These are phyloP conservation scores for Poeciliopsis turrubarensis DNA, from an alignment of 2,113 vertebrate species.

Conservation along the genomic window DNA sequence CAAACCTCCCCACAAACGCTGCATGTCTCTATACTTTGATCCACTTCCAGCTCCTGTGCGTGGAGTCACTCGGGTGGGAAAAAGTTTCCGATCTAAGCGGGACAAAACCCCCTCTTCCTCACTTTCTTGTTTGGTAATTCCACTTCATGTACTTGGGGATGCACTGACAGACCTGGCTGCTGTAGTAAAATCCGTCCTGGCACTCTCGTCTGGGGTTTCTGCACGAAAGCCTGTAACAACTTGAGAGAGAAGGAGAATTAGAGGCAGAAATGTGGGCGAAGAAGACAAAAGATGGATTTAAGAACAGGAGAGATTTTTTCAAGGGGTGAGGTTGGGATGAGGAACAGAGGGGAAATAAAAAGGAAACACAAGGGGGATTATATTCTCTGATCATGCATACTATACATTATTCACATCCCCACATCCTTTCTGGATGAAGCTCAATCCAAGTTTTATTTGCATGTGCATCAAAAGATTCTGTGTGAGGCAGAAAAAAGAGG, in stretches of 20 bases:
- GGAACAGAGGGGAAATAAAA: slow-evolving; percentile 23
- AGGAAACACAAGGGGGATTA: slow-evolving; percentile 19
- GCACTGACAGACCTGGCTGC: slow-evolving; percentile 75
- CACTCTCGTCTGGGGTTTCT: slow-evolving; percentile 65
- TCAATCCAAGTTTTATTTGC: slow-evolving; percentile 47
- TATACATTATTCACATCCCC: slow-evolving; percentile 41
- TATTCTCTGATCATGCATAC: slow-evolving; percentile 29
- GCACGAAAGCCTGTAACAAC: slow-evolving; percentile 78
- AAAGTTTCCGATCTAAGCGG: background rate
- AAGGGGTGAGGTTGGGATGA: slow-evolving; percentile 24
- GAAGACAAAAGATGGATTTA: slow-evolving; percentile 6
- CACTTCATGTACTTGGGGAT: slow-evolving; percentile 76
- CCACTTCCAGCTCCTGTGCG: background rate
- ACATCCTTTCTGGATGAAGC: slow-evolving; percentile 54
- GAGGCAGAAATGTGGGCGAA: background rate
- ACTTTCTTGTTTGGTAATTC: slow-evolving; percentile 50
- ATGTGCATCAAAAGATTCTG: slow-evolving; percentile 43
- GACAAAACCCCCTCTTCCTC: background rate
- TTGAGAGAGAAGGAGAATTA: slow-evolving; percentile 22
- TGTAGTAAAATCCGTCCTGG: slow-evolving; percentile 69
- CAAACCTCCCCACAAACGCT: slow-evolving; percentile 2
- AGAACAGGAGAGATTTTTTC: slow-evolving; percentile 12
- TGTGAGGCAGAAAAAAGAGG: slow-evolving; percentile 12
- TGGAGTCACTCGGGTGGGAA: slow-evolving; percentile 6
- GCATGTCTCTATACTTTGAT: slow-evolving; percentile 21